Percentiles rank a stretch among this genome's conserved stretches.
These are phyloP conservation scores for Tauraco erythrolophus DNA, from an alignment of 2,113 vertebrate genomes.

Conservation along the genomic window DNA sequence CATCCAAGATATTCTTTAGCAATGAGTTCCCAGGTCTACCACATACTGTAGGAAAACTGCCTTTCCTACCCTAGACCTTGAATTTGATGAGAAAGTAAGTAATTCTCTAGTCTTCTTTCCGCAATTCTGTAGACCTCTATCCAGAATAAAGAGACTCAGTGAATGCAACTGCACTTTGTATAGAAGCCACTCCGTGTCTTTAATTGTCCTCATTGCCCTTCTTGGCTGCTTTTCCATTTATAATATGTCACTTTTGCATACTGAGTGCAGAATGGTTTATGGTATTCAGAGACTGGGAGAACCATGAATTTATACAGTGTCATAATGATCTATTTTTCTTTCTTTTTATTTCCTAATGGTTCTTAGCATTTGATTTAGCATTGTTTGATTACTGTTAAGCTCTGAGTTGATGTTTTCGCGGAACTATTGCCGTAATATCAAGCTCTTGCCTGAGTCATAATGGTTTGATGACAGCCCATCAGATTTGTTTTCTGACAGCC, in stretches of 20 bases:
- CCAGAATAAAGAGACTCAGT: neutral
- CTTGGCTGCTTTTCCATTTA: neutral
- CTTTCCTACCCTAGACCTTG: neutral
- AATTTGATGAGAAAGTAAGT: neutral
- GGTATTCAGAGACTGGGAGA: neutral
- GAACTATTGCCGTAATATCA: neutral
- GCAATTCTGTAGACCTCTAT: neutral
- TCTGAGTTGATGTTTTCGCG: neutral
- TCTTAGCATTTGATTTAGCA: neutral
- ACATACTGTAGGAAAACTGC: neutral
- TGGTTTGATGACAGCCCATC: neutral
- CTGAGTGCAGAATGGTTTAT: neutral
- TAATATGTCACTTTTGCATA: neutral
- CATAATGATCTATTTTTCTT: constrained; percentile 9
- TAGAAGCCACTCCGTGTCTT: neutral
- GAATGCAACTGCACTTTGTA: neutral
- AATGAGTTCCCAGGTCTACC: neutral
- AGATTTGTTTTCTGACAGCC: neutral
- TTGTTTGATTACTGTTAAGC: constrained; percentile 2
- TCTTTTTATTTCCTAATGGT: constrained; percentile 16
- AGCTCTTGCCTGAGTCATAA: neutral
- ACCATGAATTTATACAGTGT: neutral
- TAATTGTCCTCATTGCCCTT: neutral
- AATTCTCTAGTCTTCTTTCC: neutral
- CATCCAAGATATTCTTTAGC: neutral